Percentiles rank a stretch among this genome's conserved stretches.
Conservation (phyloP, 2,888 invertebrate species). For the Sisyra nigra region DNA sequence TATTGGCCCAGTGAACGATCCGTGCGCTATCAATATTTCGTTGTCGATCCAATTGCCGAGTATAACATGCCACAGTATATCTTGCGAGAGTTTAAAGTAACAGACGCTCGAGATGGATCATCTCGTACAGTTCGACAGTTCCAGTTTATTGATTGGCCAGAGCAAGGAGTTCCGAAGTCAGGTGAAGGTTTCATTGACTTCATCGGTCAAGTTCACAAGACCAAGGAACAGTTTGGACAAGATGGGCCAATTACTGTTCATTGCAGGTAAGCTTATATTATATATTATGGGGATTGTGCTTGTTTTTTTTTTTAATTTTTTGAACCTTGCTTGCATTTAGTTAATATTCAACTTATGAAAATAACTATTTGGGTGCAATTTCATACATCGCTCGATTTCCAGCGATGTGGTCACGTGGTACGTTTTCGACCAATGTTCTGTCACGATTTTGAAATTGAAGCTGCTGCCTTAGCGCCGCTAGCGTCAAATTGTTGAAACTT, state of each 20-base stretch:
- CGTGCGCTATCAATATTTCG: slow-evolving; percentile 92
- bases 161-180: slow-evolving; percentile 91
- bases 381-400: too few species aligned
- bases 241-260: slow-evolving; percentile 99
- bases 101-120: slow-evolving; percentile 93
- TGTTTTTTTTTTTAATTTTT: slow-evolving; percentile 5
- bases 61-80: slow-evolving; percentile 99
- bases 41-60: slow-evolving; percentile 97
- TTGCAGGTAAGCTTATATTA: slow-evolving; percentile 49
- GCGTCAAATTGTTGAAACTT: too few species aligned
- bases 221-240: slow-evolving; percentile 98
- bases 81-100: slow-evolving; percentile 96
- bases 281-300: background rate
- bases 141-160: slow-evolving; percentile 95
- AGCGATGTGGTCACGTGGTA: too few species aligned
- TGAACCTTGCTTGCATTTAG: slow-evolving; percentile 1
- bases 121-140: slow-evolving; percentile 92
- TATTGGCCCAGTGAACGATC: slow-evolving; percentile 99
- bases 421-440: too few species aligned
- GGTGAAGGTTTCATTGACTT: slow-evolving; percentile 99
- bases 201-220: slow-evolving; percentile 98
- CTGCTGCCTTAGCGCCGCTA: too few species aligned
- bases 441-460: too few species aligned
- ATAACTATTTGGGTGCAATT: too few species aligned
- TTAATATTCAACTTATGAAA: too few species aligned